Evolutionary conservation across 2,113 vertebrate species (phyloP), one percentile per base, ranked within the genome.

Genomic region (Gymnorhina tibicen): DNA sequence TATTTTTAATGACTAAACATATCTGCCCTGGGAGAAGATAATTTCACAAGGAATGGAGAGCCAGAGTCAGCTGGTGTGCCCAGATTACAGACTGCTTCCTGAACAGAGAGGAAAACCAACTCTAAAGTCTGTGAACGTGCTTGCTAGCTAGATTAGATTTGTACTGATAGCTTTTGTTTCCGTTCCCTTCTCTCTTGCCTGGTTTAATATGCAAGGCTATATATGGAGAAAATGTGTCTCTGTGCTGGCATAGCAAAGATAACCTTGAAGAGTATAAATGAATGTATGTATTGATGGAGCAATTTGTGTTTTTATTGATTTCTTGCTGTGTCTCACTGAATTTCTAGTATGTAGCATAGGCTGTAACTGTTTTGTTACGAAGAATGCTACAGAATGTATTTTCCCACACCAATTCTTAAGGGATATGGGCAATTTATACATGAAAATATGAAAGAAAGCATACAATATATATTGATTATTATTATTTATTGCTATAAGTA

Each of bases 281-380:
- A 97, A 96, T 67, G 89, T 97, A 96, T n/a, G 91, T 97, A 98
- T 98, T 97, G 98, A 98, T 97, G 95, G 93, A 97, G 93, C 96
- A 97, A 97, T 98, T 98, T 98, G 98, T 97, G 97, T 91, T 93
- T 64, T 70, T 98, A 98, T 98, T 97, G 98, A 98, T 98, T 97
- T 93, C 93, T 97, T 83, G 92, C 95, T 91, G 97, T 94, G 52
- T 89, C 85, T 97, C 2, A 3, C 96, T 95, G 95, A 92, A 98
- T 97, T 97, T 95, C 93, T 96, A 92, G 93, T 93, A 95, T 90
- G 85, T 93, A 86, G 95, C 95, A 96, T 82, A 90, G 94, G 88
- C 91, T 79, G 84, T 95, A 95, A 92, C 85, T 93, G 95, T 91
- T 97, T 96, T 91, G 87, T 97, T 97, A 96, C 73, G 82, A 97